phyloP scores from a whole-genome alignment of 2,113 vertebrate species.

The Neogobius melanostomus region DNA sequence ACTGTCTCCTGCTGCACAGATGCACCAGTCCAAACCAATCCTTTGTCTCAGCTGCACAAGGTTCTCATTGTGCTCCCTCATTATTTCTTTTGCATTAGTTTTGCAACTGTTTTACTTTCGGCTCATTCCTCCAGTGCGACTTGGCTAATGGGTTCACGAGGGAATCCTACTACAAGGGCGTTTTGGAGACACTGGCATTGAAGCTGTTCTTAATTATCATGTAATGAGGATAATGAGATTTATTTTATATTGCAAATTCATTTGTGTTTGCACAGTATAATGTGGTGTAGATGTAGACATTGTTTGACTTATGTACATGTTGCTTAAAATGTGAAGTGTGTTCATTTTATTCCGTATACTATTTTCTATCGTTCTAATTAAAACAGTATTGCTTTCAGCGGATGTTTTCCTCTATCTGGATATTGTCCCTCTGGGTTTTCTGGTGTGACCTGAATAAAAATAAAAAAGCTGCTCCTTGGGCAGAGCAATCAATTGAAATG shows the following conservation, averaged over 20 bases:
- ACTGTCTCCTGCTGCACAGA: constrained; percentile 43
- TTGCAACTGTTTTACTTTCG: constrained; percentile 5
- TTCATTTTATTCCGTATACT: no score
- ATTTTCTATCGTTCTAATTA: neutral
- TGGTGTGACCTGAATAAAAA: no score
- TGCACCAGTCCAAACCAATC: constrained; percentile 5
- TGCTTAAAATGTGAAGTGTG: neutral
- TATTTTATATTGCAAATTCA: neutral
- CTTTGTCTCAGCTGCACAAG: constrained; percentile 1
- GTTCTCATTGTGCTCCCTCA: neutral
- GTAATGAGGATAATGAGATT: neutral
- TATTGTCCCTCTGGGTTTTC: neutral
- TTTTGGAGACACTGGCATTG: neutral
- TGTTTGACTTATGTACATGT: neutral
- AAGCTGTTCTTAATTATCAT: neutral
- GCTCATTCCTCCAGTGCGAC: constrained; percentile 8
- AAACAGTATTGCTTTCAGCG: neutral
- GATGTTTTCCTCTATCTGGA: neutral
- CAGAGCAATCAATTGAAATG: no score
- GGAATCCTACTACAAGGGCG: neutral
- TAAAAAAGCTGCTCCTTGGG: no score
- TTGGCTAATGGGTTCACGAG: constrained; percentile 20
- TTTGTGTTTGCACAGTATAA: neutral
- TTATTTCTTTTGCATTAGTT: constrained; percentile 40
- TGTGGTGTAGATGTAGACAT: neutral